phyloP scores from a whole-genome alignment of 2,797 vertebrate species.

The Gila robusta region DNA sequence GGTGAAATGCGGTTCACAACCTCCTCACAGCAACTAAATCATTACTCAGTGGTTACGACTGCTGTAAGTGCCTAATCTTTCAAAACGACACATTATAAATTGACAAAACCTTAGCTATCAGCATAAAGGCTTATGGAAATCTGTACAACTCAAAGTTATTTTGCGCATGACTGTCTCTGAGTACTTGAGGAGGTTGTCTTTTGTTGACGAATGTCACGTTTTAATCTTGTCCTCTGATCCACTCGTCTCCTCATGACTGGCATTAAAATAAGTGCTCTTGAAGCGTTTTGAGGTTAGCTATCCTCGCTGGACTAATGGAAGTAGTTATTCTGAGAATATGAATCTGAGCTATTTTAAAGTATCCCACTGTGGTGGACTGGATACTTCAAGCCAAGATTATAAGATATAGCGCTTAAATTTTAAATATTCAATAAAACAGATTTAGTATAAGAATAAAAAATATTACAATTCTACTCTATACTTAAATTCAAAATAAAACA shows the following conservation, averaged over 20 bases:
- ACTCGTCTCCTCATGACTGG: conserved; percentile 18
- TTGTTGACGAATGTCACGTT: conserved; percentile 34
- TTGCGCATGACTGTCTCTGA: neutral
- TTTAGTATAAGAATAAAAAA: neutral
- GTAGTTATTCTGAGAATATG: conserved; percentile 73
- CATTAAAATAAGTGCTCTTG: conserved; percentile 61
- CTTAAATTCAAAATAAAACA: neutral
- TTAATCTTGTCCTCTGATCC: conserved; percentile 32
- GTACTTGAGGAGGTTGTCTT: conserved; percentile 27
- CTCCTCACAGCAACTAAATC: conserved; percentile 22
- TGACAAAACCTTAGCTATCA: conserved; percentile 1
- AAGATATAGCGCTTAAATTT: neutral
- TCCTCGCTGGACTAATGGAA: conserved; percentile 68
- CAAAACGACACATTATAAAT: neutral
- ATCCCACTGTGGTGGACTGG: conserved; percentile 52
- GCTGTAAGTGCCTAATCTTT: conserved; percentile 19
- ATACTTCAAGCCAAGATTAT: conserved; percentile 49
- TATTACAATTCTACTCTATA: neutral
- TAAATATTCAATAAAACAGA: neutral
- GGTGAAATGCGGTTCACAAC: conserved; percentile 22
- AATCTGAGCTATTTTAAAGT: conserved; percentile 60
- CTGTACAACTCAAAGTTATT: conserved; percentile 43
- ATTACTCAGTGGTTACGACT: conserved; percentile 13
- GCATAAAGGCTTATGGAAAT: neutral
- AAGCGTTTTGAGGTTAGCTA: conserved; percentile 68